phyloP scores from a whole-genome alignment of 2,113 vertebrate species.

The Nerophis lumbriciformis region DNA sequence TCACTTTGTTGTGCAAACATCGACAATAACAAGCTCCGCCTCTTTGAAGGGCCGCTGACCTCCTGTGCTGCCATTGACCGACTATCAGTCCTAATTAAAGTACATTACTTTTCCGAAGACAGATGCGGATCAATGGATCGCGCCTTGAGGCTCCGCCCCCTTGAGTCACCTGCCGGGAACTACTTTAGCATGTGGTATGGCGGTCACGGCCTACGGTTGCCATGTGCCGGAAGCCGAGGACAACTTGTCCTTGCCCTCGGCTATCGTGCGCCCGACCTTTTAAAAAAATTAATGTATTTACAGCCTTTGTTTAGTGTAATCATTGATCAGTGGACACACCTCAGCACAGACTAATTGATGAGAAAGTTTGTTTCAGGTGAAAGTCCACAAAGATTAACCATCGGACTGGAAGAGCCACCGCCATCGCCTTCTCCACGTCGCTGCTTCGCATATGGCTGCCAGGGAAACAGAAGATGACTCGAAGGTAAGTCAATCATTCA shows the following conservation, averaged over 20 bases:
- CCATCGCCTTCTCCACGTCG: neutral
- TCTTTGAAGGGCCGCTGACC: conserved; percentile 83
- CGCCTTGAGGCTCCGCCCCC: conserved; percentile 8
- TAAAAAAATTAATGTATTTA: too few species aligned
- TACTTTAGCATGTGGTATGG: neutral
- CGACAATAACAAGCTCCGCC: conserved; percentile 68
- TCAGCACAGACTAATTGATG: neutral
- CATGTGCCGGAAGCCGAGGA: too few species aligned
- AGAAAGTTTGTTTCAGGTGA: conserved; percentile 10
- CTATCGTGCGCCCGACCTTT: too few species aligned
- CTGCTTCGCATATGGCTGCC: conserved; percentile 6
- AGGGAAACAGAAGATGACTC: conserved; percentile 22
- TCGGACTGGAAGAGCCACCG: neutral
- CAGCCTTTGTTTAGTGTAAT: neutral
- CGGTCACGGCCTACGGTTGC: neutral
- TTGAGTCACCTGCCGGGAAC: neutral
- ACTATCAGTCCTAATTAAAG: conserved; percentile 1
- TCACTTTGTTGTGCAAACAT: too few species aligned
- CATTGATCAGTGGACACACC: conserved; percentile 4
- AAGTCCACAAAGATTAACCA: neutral
- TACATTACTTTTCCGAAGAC: too few species aligned
- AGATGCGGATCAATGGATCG: too few species aligned
- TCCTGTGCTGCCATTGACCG: conserved; percentile 36
- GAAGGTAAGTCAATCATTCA: conserved; percentile 31
- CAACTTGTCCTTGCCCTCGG: too few species aligned